These are phyloP conservation scores for Eonycteris spelaea DNA, from an alignment of 2,113 vertebrate species.

Conservation along the genomic window DNA sequence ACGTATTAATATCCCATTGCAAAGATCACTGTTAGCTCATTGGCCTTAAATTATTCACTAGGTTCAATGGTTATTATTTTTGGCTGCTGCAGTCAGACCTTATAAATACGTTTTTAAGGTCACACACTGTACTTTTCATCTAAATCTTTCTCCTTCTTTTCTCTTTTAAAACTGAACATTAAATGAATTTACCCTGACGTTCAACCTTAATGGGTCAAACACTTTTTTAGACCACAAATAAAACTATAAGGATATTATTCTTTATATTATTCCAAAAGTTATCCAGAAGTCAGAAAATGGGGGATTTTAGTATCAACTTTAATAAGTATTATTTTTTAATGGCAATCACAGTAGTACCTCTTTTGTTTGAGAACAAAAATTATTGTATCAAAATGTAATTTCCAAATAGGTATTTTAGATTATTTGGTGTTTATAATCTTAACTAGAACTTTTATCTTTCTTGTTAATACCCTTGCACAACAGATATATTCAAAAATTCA, in stretches of 20 bases:
- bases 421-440: not conserved
- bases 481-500: not conserved
- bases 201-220: conserved; percentile 66
- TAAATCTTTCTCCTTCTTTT: conserved; percentile 55
- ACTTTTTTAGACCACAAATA: conserved; percentile 29
- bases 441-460: not conserved
- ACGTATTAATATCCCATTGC: conserved; percentile 73
- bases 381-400: conserved; percentile 26
- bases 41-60: conserved; percentile 79
- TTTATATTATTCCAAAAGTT: not conserved
- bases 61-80: conserved; percentile 77
- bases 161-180: conserved; percentile 60
- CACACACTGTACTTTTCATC: conserved; percentile 61
- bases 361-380: conserved; percentile 32
- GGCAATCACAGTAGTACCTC: not conserved
- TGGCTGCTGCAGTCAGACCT: conserved; percentile 72
- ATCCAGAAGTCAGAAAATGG: conserved; percentile 19
- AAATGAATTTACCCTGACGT: conserved; percentile 72
- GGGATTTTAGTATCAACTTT: conserved; percentile 40
- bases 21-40: conserved; percentile 79
- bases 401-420: conserved; percentile 13
- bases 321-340: conserved; percentile 33
- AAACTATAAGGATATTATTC: conserved; percentile 43
- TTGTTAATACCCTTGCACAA: not conserved
- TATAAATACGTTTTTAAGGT: conserved; percentile 78